Percentiles rank a stretch among this genome's conserved stretches.
These are phyloP conservation scores for Oxyscelio sp. DNA, from an alignment of 2,888 invertebrate genomes.

Conservation along the genomic window DNA sequence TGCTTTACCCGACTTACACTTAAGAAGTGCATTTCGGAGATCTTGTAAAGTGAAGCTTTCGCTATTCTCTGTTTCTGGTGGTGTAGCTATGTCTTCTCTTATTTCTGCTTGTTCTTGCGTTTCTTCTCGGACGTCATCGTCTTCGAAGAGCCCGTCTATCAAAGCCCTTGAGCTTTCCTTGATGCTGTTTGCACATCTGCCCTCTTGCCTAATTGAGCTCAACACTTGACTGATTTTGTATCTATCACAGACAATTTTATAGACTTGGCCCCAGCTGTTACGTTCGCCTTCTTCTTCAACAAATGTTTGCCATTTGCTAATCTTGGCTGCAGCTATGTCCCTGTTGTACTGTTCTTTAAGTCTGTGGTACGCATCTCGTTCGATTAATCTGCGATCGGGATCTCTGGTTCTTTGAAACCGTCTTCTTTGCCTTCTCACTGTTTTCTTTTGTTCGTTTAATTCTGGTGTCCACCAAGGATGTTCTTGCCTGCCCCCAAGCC, in stretches of 20 bases:
- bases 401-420: slow-evolving; percentile 14
- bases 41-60: not conserved
- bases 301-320: slow-evolving; percentile 1
- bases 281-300: slow-evolving; percentile 28
- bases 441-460: not conserved
- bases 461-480: slow-evolving; percentile 37
- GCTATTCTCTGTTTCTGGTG: not conserved
- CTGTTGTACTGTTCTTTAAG: not conserved
- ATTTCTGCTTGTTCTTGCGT: not conserved
- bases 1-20: slow-evolving; percentile 6
- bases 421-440: slow-evolving; percentile 17
- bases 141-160: not conserved
- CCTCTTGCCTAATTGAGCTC: no score
- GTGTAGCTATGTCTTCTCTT: not conserved
- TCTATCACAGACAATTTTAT: no score
- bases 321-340: not conserved
- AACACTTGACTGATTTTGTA: not conserved
- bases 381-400: no score
- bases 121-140: not conserved
- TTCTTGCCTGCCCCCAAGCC: not conserved
- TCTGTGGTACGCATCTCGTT: slow-evolving; percentile 8
- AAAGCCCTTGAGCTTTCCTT: slow-evolving; percentile 1
- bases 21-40: not conserved
- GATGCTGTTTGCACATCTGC: no score
- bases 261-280: slow-evolving; percentile 5